Percentiles rank a stretch among this genome's conserved stretches.
Conservation (phyloP, 37 sponge, comb jelly and placozoan species). For the Eunapius fragilis region DNA sequence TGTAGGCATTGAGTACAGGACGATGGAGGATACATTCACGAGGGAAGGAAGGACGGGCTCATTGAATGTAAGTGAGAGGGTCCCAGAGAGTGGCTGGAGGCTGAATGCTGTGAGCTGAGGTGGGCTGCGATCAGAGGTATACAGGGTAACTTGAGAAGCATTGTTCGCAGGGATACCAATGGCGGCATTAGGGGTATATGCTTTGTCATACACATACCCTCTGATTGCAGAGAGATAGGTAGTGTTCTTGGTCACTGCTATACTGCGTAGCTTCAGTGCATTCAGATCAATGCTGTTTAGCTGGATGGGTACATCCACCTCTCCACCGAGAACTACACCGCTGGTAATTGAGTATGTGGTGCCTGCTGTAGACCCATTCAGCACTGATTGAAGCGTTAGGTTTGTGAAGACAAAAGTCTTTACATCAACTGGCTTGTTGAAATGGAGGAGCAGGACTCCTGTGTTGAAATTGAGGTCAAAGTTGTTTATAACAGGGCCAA, state of each 20-base stretch:
- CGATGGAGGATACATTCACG: slow-evolving; percentile 63
- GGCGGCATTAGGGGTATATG: slow-evolving; percentile 66
- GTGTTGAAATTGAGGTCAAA: slow-evolving; percentile 81
- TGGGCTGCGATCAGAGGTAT: slow-evolving; percentile 66
- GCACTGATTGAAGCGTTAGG: slow-evolving; percentile 49
- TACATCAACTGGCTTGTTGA: slow-evolving; percentile 70
- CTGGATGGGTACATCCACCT: slow-evolving; percentile 28
- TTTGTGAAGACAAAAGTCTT: slow-evolving; percentile 38
- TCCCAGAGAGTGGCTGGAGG: slow-evolving; percentile 63
- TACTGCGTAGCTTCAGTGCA: slow-evolving; percentile 48
- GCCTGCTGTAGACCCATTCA: slow-evolving; percentile 27
- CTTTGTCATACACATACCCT: slow-evolving; percentile 71
- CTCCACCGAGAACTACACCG: slow-evolving; percentile 24
- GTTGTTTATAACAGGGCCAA: slow-evolving; percentile 56
- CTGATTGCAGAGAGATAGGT: slow-evolving; percentile 62
- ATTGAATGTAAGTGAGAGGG: slow-evolving; percentile 67
- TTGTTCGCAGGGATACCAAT: slow-evolving; percentile 21
- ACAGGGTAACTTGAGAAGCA: slow-evolving; percentile 56
- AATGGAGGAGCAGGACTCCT: slow-evolving; percentile 60
- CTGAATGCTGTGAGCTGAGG: slow-evolving; percentile 60
- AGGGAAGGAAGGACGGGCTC: slow-evolving; percentile 70
- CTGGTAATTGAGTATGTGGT: slow-evolving; percentile 56
- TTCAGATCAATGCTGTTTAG: slow-evolving; percentile 64
- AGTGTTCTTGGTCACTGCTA: slow-evolving; percentile 36
- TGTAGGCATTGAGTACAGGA: slow-evolving; percentile 54